Conservation (phyloP, 2,113 vertebrate species). For the Gadus macrocephalus region DNA sequence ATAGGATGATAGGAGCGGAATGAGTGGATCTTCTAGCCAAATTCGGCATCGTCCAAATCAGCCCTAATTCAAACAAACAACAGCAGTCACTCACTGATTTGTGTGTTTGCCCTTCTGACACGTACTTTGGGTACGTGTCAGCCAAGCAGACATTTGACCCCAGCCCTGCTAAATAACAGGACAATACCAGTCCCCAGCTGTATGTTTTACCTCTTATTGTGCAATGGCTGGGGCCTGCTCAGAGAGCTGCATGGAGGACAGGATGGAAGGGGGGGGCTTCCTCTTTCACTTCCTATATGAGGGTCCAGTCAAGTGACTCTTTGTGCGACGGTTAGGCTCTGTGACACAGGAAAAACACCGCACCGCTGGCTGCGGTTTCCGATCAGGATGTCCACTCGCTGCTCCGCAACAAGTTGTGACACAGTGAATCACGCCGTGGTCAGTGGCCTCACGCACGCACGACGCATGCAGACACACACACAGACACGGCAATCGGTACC, state of each 20-base stretch:
- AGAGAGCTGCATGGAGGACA: constrained; percentile 59
- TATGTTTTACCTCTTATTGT: constrained; percentile 53
- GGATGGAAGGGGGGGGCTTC: constrained; percentile 68
- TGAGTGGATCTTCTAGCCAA: constrained; percentile 27
- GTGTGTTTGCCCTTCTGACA: constrained; percentile 14
- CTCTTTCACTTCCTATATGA: constrained; percentile 78
- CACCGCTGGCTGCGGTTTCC: constrained; percentile 67
- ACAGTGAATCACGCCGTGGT: constrained; percentile 63
- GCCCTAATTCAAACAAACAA: constrained; percentile 8
- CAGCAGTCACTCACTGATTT: constrained; percentile 26
- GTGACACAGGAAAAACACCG: constrained; percentile 65
- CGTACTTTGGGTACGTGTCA: constrained; percentile 42
- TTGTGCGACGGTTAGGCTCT: constrained; percentile 63
- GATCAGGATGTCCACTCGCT: constrained; percentile 72
- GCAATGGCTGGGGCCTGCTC: constrained; percentile 46
- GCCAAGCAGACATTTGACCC: constrained; percentile 52
- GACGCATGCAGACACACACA: constrained; percentile 16
- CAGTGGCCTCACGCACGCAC: constrained; percentile 35
- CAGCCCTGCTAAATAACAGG: constrained; percentile 13
- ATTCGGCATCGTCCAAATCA: constrained; percentile 21
- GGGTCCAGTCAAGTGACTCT: constrained; percentile 74
- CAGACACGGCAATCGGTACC: constrained; percentile 8
- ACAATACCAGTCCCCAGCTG: constrained; percentile 54
- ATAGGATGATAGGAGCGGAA: not conserved
- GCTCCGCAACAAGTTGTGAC: constrained; percentile 63